Conservation (phyloP, 2,797 vertebrate species). For the Spinus olivaceus region DNA sequence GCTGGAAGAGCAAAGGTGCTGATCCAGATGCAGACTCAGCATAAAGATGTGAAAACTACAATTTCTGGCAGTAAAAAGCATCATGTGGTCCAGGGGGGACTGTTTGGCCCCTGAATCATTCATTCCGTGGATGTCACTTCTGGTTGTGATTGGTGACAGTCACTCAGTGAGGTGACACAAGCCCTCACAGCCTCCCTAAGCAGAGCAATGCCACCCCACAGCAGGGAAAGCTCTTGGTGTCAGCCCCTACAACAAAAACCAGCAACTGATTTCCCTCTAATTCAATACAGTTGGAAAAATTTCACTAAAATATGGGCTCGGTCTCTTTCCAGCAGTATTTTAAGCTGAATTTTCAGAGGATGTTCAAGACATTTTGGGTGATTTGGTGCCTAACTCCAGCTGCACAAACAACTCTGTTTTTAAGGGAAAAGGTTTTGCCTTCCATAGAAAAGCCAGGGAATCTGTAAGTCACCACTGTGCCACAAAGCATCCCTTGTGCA, state of each 20-base stretch:
- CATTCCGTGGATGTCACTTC: background rate
- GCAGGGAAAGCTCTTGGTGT: background rate
- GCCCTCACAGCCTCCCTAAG: background rate
- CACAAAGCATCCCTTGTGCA: background rate
- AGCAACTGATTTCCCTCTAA: background rate
- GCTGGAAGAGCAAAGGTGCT: fast-evolving
- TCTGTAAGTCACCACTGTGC: background rate
- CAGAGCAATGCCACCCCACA: fast-evolving
- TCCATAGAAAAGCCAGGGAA: background rate
- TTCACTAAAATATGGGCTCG: fast-evolving
- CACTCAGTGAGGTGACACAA: background rate
- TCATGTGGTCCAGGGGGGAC: fast-evolving
- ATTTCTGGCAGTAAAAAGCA: background rate
- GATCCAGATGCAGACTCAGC: background rate
- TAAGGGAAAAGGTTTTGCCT: background rate
- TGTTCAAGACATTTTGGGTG: background rate
- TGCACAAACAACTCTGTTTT: background rate
- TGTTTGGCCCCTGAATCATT: background rate
- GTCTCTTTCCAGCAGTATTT: background rate
- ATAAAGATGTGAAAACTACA: background rate
- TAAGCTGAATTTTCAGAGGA: background rate
- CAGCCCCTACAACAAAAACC: background rate
- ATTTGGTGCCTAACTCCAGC: background rate
- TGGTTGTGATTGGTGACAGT: background rate
- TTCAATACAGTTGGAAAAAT: fast-evolving